These are phyloP conservation scores for Xenopus borealis DNA, from an alignment of 2,113 vertebrate species.

Conservation along the genomic window DNA sequence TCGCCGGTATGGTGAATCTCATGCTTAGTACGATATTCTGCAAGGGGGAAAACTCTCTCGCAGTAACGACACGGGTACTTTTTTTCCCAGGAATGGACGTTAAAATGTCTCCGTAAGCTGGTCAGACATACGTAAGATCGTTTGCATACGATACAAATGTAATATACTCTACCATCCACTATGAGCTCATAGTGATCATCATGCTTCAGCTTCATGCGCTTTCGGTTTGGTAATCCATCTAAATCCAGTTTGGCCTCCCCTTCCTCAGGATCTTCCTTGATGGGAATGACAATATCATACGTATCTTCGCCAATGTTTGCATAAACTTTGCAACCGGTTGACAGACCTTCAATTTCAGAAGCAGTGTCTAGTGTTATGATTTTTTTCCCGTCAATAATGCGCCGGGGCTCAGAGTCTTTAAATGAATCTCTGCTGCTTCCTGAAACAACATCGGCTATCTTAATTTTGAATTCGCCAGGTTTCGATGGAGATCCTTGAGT, in stretches of 20 bases:
- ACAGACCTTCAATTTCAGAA: constrained; percentile 86
- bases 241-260: constrained; percentile 72
- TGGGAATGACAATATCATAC: constrained; percentile 88
- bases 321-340: constrained; percentile 91
- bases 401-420: constrained; percentile 55
- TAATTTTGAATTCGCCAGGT: constrained; percentile 74
- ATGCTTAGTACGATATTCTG: constrained; percentile 96
- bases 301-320: constrained; percentile 95
- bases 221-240: constrained; percentile 65
- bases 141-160: constrained; percentile 90
- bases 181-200: constrained; percentile 94
- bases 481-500: constrained; percentile 64
- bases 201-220: constrained; percentile 80
- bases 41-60: constrained; percentile 92
- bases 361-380: constrained; percentile 88
- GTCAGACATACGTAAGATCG: constrained; percentile 92
- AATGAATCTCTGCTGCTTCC: constrained; percentile 56
- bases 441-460: constrained; percentile 75
- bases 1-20: constrained; percentile 95
- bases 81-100: constrained; percentile 96
- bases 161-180: constrained; percentile 94
- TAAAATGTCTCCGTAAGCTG: constrained; percentile 92
- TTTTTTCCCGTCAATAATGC: constrained; percentile 73
- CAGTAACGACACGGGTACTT: constrained; percentile 94
- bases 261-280: constrained; percentile 83